phyloP scores from a whole-genome alignment of 2,888 invertebrate species.

The Heliothis peltigera region DNA sequence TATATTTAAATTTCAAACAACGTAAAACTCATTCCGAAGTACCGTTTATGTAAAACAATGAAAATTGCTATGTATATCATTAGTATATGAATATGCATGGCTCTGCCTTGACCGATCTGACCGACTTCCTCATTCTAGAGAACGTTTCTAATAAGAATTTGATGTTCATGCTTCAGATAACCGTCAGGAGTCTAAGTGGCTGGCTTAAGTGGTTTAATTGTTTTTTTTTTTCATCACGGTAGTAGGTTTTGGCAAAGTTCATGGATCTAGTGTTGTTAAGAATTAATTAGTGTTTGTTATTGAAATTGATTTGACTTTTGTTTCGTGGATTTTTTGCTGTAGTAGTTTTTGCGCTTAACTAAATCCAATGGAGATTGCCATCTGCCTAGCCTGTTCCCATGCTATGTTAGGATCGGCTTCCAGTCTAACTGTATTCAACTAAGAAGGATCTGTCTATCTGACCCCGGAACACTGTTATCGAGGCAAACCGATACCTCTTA shows the following conservation, averaged over 20 bases:
- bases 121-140: conserved; percentile 45
- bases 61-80: conserved; percentile 57
- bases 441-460: too few relatives aligned
- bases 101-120: conserved; percentile 56
- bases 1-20: conserved; percentile 40
- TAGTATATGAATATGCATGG: conserved; percentile 56
- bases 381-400: too few relatives aligned
- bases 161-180: conserved; percentile 16
- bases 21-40: conserved; percentile 48
- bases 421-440: too few relatives aligned
- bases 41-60: conserved; percentile 57
- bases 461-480: too few relatives aligned
- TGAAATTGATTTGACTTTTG: not conserved
- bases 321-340: not conserved
- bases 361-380: too few relatives aligned
- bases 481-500: too few relatives aligned
- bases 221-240: conserved; percentile 16
- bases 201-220: conserved; percentile 30
- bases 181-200: conserved; percentile 5
- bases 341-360: not conserved
- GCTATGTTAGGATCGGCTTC: too few relatives aligned
- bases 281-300: conserved; percentile 7
- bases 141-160: conserved; percentile 25
- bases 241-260: conserved; percentile 10
- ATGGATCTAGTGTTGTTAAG: conserved; percentile 5